These are phyloP conservation scores for Rafetus swinhoei DNA, from an alignment of 2,113 vertebrate species.

Conservation along the genomic window DNA sequence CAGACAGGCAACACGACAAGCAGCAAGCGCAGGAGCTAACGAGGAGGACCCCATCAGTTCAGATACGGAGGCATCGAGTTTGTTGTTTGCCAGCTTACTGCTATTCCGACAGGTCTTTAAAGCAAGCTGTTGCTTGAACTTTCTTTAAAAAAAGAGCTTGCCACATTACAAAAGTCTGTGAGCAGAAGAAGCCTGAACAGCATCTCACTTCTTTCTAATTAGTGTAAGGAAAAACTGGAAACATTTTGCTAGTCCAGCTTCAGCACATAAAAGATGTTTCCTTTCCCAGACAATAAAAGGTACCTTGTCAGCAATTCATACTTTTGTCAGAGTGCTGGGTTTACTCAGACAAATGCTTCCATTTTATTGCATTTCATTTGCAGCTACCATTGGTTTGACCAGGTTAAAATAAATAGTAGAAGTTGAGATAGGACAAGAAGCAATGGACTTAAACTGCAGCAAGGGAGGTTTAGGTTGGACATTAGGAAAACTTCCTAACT, in stretches of 20 bases:
- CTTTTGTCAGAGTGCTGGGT: background rate
- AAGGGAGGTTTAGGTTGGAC: no score
- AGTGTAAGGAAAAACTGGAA: background rate
- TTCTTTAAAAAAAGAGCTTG: background rate
- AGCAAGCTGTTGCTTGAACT: background rate
- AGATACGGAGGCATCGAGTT: background rate
- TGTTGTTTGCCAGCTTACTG: background rate
- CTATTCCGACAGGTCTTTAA: conserved; percentile 4
- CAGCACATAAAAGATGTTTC: background rate
- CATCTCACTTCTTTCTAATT: background rate
- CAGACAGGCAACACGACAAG: background rate
- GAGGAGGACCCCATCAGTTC: background rate
- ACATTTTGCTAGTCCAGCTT: background rate
- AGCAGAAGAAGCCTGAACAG: background rate
- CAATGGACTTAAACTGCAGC: no score
- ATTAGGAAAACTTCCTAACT: no score
- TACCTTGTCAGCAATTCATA: background rate
- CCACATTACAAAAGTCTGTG: background rate
- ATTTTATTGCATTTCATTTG: background rate
- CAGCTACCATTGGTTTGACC: background rate
- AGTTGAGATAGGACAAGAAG: background rate
- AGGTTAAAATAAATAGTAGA: background rate
- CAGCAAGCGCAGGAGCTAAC: background rate
- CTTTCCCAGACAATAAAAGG: background rate
- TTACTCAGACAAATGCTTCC: background rate